Conservation (phyloP, 2,888 invertebrate genomes). For the Andrena trimmerana region DNA sequence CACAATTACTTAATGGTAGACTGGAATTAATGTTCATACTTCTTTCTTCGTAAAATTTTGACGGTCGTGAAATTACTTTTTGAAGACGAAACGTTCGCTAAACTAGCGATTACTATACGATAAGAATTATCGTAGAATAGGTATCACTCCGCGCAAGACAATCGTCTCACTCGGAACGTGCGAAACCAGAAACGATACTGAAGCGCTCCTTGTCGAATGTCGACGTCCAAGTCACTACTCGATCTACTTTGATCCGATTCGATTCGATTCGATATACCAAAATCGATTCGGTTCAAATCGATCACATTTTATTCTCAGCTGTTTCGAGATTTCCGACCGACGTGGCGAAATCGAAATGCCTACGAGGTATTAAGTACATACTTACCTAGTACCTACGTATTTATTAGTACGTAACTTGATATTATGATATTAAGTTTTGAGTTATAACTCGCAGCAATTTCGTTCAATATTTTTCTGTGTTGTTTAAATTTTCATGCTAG, state of each 20-base stretch:
- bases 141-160: constrained; percentile 4
- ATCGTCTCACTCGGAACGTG: constrained; percentile 10
- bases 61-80: constrained; percentile 66
- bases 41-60: constrained; percentile 84
- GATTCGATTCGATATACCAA: constrained; percentile 14
- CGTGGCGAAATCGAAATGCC: too few species aligned
- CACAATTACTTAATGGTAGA: constrained; percentile 83
- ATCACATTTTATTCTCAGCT: background rate
- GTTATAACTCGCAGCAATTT: background rate
- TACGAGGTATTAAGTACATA: too few species aligned
- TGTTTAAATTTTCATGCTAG: background rate
- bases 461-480: background rate
- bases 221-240: constrained; percentile 7
- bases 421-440: too few species aligned
- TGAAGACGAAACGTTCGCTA: constrained; percentile 64
- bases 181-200: constrained; percentile 53
- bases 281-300: constrained; percentile 16
- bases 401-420: too few species aligned
- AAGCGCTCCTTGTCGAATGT: constrained; percentile 21
- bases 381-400: too few species aligned
- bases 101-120: constrained; percentile 60
- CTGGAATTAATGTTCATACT: constrained; percentile 84
- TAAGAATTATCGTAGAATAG: constrained; percentile 30
- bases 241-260: background rate
- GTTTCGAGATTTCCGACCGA: background rate